Percentiles rank a stretch among this genome's conserved stretches.
Conservation (phyloP, 2,888 invertebrate species). For the Drosophila heteroneura region DNA sequence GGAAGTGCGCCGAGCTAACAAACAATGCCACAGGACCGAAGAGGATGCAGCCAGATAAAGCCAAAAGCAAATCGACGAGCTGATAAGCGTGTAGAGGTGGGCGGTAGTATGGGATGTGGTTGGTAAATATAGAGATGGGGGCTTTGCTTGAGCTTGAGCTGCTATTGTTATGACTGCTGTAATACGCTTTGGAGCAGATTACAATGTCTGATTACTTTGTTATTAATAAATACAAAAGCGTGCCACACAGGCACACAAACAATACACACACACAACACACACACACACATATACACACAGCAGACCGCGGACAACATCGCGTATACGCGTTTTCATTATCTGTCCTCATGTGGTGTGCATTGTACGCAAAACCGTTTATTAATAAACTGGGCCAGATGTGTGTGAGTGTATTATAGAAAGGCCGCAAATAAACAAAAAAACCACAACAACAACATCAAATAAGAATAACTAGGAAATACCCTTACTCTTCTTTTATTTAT, state of each 20-base stretch:
- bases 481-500: not conserved
- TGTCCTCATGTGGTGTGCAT: slow-evolving; percentile 53
- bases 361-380: slow-evolving; percentile 72
- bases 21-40: slow-evolving; percentile 60
- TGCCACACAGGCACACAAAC: slow-evolving; percentile 26
- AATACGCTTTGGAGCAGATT: slow-evolving; percentile 77
- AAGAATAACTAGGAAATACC: not conserved
- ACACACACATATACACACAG: not conserved
- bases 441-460: slow-evolving; percentile 2
- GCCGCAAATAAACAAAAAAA: slow-evolving; percentile 24
- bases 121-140: not conserved
- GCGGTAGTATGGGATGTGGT: not conserved
- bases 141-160: slow-evolving; percentile 42
- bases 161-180: slow-evolving; percentile 76
- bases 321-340: slow-evolving; percentile 74
- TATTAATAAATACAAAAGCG: slow-evolving; percentile 78
- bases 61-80: slow-evolving; percentile 8
- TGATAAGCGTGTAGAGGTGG: not conserved
- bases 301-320: slow-evolving; percentile 46
- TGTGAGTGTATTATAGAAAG: slow-evolving; percentile 13
- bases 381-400: slow-evolving; percentile 56
- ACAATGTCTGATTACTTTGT: slow-evolving; percentile 81
- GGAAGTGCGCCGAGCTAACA: slow-evolving; percentile 63
- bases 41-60: slow-evolving; percentile 56
- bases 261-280: not conserved